phyloP scores from a whole-genome alignment of 2,113 vertebrate species.

The Capricornis sumatraensis region DNA sequence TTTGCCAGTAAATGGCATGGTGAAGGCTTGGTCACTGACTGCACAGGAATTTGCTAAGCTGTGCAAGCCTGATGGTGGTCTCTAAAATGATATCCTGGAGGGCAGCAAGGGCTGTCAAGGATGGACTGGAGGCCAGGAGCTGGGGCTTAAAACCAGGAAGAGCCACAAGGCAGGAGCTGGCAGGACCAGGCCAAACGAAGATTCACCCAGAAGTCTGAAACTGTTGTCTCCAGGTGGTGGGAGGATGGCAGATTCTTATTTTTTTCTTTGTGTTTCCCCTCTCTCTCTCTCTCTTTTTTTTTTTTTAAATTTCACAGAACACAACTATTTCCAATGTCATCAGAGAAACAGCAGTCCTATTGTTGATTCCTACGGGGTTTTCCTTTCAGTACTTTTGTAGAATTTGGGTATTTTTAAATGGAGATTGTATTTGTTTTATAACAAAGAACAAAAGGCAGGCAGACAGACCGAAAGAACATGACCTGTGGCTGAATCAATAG shows the following conservation, averaged over 20 bases:
- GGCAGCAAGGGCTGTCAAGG: neutral
- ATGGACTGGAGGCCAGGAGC: neutral
- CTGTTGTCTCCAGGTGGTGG: neutral
- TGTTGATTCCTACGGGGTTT: neutral
- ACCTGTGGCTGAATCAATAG: neutral
- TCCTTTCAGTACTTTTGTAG: neutral
- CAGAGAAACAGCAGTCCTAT: neutral
- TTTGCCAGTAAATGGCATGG: neutral
- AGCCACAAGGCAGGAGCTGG: neutral
- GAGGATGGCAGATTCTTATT: neutral
- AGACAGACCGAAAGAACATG: neutral
- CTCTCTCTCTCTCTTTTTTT: neutral
- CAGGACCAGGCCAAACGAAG: neutral
- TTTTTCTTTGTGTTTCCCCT: neutral
- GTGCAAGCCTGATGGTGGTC: too few species aligned
- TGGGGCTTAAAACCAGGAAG: neutral
- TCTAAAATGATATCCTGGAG: neutral
- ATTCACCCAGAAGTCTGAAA: neutral
- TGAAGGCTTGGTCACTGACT: neutral
- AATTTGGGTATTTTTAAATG: conserved; percentile 14
- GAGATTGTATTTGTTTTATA: neutral
- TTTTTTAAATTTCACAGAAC: neutral
- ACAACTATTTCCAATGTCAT: neutral
- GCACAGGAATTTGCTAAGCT: neutral
- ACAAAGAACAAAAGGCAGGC: neutral